Evolutionary conservation across 2,888 invertebrate species (phyloP).

Genomic region (Polylopha cassiicola): DNA sequence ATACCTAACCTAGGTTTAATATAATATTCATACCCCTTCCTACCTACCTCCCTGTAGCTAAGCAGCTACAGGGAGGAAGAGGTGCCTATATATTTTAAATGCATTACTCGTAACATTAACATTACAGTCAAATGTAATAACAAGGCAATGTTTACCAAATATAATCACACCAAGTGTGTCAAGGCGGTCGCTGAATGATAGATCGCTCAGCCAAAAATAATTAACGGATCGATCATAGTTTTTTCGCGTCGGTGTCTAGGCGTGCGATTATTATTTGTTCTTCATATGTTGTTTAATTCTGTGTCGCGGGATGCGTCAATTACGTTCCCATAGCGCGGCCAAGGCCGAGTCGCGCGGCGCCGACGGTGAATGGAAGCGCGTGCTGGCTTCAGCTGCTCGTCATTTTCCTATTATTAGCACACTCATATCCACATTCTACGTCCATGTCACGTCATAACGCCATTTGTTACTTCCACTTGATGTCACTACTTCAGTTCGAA

Average conservation of each 20-base stretch:
- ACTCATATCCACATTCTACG: conserved; percentile 41
- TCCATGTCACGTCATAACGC: conserved; percentile 27
- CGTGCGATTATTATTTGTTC: conserved; percentile 17
- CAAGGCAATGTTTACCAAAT: conserved; percentile 19
- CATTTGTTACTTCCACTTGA: conserved; percentile 9
- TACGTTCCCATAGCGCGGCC: conserved; percentile 52
- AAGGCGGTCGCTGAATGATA: conserved; percentile 17
- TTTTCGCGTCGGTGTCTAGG: conserved; percentile 17
- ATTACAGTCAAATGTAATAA: conserved; percentile 18
- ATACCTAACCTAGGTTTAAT: too few relatives aligned
- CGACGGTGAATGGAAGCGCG: conserved; percentile 64
- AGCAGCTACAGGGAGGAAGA: too few relatives aligned
- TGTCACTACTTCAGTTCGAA: background rate
- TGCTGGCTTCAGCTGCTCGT: conserved; percentile 38
- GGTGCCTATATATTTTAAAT: too few relatives aligned
- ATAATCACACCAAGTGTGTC: conserved; percentile 17
- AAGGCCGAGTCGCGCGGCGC: conserved; percentile 45
- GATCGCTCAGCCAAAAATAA: conserved; percentile 18
- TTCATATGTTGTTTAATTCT: conserved; percentile 29
- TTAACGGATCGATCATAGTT: conserved; percentile 20
- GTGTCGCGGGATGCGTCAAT: conserved; percentile 48
- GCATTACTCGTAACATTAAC: too few relatives aligned
- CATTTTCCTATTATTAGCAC: conserved; percentile 58
- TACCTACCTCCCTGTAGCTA: too few relatives aligned
- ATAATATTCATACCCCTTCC: too few relatives aligned